A percentile compares a stretch with the other conserved stretches of the same genome.
Evolutionary conservation across 2,888 invertebrate species (phyloP).

Genomic region (Cheilosia grossa): DNA sequence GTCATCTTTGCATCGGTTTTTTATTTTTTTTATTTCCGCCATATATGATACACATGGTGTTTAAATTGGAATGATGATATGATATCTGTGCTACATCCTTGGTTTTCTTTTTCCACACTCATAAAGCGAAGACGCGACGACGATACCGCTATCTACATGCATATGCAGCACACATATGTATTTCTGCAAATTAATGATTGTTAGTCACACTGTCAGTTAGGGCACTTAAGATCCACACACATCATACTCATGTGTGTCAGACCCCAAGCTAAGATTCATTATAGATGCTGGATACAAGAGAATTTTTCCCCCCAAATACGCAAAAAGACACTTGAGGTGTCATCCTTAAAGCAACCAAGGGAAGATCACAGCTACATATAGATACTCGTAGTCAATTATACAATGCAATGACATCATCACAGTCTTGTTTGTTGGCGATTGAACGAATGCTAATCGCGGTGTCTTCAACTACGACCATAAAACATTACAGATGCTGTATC

Average conservation of each 20-base stretch:
- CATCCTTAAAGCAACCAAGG: slow-evolving; percentile 50
- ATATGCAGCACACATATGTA: slow-evolving; percentile 8
- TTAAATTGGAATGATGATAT: slow-evolving; percentile 63
- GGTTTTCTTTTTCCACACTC: slow-evolving; percentile 16
- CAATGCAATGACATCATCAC: slow-evolving; percentile 70
- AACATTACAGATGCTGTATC: slow-evolving; percentile 30
- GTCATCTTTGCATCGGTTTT: slow-evolving; percentile 60
- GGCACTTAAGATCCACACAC: slow-evolving; percentile 71
- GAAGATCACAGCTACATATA: slow-evolving; percentile 50
- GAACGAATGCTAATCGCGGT: slow-evolving; percentile 39
- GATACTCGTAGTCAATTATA: slow-evolving; percentile 53
- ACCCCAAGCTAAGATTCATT: slow-evolving; percentile 71
- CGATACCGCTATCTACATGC: not conserved
- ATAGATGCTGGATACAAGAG: slow-evolving; percentile 5
- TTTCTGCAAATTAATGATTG: slow-evolving; percentile 75
- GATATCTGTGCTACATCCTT: slow-evolving; percentile 65
- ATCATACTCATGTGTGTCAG: slow-evolving; percentile 28
- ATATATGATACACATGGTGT: slow-evolving; percentile 19
- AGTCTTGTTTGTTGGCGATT: slow-evolving; percentile 20
- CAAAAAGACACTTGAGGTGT: slow-evolving; percentile 72
- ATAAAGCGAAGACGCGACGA: slow-evolving; percentile 1
- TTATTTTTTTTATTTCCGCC: not conserved
- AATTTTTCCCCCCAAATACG: slow-evolving; percentile 65
- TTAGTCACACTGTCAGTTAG: slow-evolving; percentile 75
- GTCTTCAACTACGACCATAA: slow-evolving; percentile 12